Conservation (phyloP, 2,888 invertebrate species). For the Ceratothoa steindachneri region DNA sequence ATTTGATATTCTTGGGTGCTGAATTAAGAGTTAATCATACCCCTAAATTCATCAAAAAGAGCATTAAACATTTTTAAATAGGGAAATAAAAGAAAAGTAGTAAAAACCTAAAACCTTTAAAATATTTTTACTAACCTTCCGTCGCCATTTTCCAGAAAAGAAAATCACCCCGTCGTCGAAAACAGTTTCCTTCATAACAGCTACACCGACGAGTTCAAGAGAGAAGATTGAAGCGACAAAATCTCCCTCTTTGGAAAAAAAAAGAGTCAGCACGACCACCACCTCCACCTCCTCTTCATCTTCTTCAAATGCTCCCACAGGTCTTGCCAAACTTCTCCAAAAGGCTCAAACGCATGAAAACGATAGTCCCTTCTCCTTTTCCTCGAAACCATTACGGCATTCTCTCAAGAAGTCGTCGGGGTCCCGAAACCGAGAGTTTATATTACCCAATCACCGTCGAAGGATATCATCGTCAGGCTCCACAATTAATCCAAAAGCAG, state of each 20-base stretch:
- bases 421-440: neutral
- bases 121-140: too few relatives aligned
- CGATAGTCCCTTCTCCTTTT: neutral
- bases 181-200: neutral
- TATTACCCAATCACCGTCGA: neutral
- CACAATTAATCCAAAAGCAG: conserved; percentile 35
- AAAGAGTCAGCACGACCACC: neutral
- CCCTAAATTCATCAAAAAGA: too few relatives aligned
- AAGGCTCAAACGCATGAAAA: neutral
- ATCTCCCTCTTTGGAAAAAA: neutral
- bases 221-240: neutral
- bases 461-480: conserved; percentile 17
- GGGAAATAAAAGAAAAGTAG: too few relatives aligned
- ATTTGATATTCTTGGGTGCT: too few relatives aligned
- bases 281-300: neutral
- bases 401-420: neutral
- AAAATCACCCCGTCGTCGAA: neutral
- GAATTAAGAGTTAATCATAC: too few relatives aligned
- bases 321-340: neutral
- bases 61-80: too few relatives aligned
- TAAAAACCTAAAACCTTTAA: too few relatives aligned
- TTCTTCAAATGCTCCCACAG: neutral
- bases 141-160: neutral
- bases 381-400: neutral
- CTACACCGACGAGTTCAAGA: neutral